These are phyloP conservation scores for Sebastes taczanowskii DNA, from an alignment of 2,797 vertebrate species.

Conservation along the genomic window DNA sequence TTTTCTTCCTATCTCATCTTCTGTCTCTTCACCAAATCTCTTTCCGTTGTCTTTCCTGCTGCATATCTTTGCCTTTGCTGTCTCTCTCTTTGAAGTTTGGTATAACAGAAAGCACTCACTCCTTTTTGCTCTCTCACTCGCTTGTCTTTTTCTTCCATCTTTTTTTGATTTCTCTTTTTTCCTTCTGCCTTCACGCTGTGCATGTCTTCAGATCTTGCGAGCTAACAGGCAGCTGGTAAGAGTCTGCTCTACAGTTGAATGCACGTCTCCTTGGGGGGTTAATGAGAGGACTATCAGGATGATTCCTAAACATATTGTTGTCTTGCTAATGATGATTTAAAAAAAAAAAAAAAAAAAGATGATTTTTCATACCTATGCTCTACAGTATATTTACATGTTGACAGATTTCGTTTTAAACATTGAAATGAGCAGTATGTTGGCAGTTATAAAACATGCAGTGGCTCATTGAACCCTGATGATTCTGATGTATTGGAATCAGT, in stretches of 20 bases:
- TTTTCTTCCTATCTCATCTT: neutral
- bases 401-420: neutral
- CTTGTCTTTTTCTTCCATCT: constrained; percentile 55
- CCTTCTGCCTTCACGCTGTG: constrained; percentile 83
- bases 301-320: constrained; percentile 3
- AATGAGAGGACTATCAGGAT: constrained; percentile 24
- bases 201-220: constrained; percentile 94
- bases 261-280: constrained; percentile 60
- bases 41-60: constrained; percentile 6
- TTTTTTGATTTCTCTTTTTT: constrained; percentile 70
- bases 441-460: neutral
- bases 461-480: neutral
- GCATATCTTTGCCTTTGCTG: constrained; percentile 30
- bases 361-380: neutral
- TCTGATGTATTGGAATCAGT: neutral
- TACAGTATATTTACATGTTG: neutral
- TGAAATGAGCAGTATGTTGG: neutral
- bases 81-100: constrained; percentile 42
- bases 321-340: neutral
- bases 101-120: constrained; percentile 45
- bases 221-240: constrained; percentile 96
- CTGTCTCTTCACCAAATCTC: neutral
- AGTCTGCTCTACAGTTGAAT: constrained; percentile 68
- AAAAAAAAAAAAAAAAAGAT: neutral
- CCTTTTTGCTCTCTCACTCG: constrained; percentile 46